These are phyloP conservation scores for Malurus leucopterus DNA, from an alignment of 2,797 vertebrate genomes.

Conservation along the genomic window DNA sequence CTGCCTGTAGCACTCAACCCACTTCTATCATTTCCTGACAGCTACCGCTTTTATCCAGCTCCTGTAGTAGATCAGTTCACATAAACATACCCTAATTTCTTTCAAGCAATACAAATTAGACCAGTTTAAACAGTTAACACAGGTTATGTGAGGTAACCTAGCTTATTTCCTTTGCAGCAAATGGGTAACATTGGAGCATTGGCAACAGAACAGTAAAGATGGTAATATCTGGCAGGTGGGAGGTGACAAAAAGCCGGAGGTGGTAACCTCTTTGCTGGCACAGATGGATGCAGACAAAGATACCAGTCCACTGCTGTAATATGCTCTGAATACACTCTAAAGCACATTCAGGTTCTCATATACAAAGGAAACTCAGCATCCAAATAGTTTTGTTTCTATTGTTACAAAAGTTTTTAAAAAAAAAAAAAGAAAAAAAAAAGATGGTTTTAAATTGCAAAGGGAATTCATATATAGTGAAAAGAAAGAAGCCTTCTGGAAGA, in stretches of 20 bases:
- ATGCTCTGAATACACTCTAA: background rate
- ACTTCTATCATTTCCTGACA: background rate
- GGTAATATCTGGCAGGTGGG: background rate
- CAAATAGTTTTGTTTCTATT: background rate
- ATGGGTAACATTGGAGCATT: background rate
- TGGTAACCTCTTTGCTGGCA: background rate
- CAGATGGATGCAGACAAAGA: background rate
- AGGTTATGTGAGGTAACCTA: background rate
- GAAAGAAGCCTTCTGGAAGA: background rate
- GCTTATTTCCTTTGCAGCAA: background rate
- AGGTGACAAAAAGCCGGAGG: slow-evolving; percentile 8
- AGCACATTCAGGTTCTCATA: background rate
- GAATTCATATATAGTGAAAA: background rate
- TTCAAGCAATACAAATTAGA: background rate
- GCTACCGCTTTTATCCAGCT: background rate
- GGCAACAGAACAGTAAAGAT: background rate
- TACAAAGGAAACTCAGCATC: background rate
- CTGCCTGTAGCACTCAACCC: background rate
- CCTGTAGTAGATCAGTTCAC: background rate
- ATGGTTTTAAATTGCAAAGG: background rate
- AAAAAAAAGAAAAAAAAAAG: too few relatives aligned
- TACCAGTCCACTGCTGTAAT: background rate
- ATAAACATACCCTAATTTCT: background rate
- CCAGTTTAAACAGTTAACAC: background rate
- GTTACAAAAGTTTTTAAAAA: background rate